Evolutionary conservation across 2,888 invertebrate genomes (phyloP), one percentile per base, ranked within the genome.

Genomic region (Alviniconcha strummeri): DNA sequence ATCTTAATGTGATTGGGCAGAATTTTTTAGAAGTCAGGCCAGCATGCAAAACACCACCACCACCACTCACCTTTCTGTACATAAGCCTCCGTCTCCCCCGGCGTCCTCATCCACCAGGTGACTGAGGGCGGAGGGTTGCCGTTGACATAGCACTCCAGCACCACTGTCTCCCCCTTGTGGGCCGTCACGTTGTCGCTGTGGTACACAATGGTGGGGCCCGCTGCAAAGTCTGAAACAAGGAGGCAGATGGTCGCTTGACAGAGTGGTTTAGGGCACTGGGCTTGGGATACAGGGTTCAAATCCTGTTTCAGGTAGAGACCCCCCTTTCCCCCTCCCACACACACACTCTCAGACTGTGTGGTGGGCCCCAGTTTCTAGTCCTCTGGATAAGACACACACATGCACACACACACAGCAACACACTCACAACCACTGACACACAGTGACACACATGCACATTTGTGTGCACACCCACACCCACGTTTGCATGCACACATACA

Each of bases 111-210:
- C 80, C 77, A 77, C 77, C 80, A 80, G 55, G 80, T 80, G 72
- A 80, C 36, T 71, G n/a, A 17, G 9, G 67, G 72, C 36, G 36
- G 36, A 15, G 80, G 80, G 72, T 80, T n/a, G 15, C 72, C 72
- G 19, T 72, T 80, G 36, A 67, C 80, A 15, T 80, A 72, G 13
- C 80, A 80, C 56, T 80, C 72, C 71, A 80, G 54, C 36, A 80
- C 71, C n/a, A 15, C 55, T 0, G 57, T 71, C 5, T 80, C 56
- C 55, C 80, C 80, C 57, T 80, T 15, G 19, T 7, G n/a, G 36
- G 57, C 57, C 5, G 36, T 36, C 57, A 80, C 56, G 0, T 4
- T 54, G 54, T 72, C 36, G 11, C 69, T 71, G 80, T 77, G 77
- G 77, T 77, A 60, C 60, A 60, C 60, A 13, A 60, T 13, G 9